Percentiles rank a stretch among this genome's conserved stretches.
phyloP scores from a whole-genome alignment of 2,113 vertebrate species.

The Corvus cornix region DNA sequence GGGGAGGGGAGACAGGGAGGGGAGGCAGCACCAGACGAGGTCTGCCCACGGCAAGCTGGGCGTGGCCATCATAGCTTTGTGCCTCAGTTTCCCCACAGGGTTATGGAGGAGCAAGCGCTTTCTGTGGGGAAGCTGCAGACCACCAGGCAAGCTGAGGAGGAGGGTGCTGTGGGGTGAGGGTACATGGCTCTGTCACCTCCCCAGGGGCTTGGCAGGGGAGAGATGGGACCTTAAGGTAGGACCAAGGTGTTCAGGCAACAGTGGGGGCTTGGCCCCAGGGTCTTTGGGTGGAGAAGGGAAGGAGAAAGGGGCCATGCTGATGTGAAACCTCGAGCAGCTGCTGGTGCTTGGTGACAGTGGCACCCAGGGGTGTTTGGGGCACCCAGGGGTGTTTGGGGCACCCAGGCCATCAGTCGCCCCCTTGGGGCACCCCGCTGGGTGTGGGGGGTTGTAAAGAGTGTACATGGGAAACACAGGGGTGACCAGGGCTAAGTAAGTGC shows the following conservation, averaged over 20 bases:
- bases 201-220: accelerated
- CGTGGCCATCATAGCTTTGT: accelerated
- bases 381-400: background rate
- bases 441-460: constrained; percentile 5
- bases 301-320: background rate
- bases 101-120: background rate
- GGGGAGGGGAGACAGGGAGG: background rate
- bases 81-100: background rate
- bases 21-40: background rate
- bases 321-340: background rate
- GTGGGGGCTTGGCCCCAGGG: accelerated
- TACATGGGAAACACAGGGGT: background rate
- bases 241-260: accelerated
- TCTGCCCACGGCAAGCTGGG: background rate
- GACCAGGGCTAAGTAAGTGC: background rate
- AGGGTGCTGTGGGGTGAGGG: background rate
- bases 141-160: background rate
- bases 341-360: accelerated
- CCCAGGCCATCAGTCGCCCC: background rate
- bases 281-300: background rate
- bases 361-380: background rate
- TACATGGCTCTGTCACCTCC: accelerated
- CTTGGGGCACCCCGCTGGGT: background rate
- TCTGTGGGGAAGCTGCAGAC: background rate
- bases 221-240: background rate